Base-by-base conservation (phyloP, 2,888 invertebrate genomes). In the Entomobrya proxima region DNA sequence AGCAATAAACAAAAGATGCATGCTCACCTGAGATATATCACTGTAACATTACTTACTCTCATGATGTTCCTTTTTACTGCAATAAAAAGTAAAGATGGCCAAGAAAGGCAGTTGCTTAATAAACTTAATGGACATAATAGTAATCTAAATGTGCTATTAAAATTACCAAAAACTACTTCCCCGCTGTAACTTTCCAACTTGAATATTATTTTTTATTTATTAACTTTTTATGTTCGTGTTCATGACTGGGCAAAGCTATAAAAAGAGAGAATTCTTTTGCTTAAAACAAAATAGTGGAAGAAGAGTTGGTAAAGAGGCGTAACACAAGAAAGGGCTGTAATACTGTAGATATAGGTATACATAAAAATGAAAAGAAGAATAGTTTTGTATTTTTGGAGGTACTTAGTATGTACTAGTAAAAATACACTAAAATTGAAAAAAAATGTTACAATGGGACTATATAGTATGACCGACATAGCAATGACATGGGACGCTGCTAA, bases 141-240 rank as follows among this genome's bases (percentile, higher is more conserved):
- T 84, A 84, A 84, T 84, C 84, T 77, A 77, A 84, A 84, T 77
- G 84, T 77, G 67, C 77, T 50, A 84, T 84, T 84, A 84, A 77
- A 77, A 84, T 77, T 67, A 77, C 72, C 69, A 69, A 77, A 84
- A 77, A 72, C n/a, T 24, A 30, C 5, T 30, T 37, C 18, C 37
- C 18, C 67, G 4, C 37, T 18, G 13, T 67, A 37, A 37, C 24
- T 11, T 37, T 18, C 27, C 27, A 67, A 18, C 15, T 15, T 7
- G 24, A 67, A 67, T 44, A 44, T 13, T 52, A 4, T 21, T 4
- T 32, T 44, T 64, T 67, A 61, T 37, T 30, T 18, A 27, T 32
- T n/a, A 37, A 37, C 50, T 44, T 61, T 58, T 77, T 30, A 69
- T 80, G 69, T 69, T 67, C 61, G 7, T 61, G 37, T 35, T 58